phyloP scores from a whole-genome alignment of 92 coral and sea anemone species.

The Siderastrea siderea region DNA sequence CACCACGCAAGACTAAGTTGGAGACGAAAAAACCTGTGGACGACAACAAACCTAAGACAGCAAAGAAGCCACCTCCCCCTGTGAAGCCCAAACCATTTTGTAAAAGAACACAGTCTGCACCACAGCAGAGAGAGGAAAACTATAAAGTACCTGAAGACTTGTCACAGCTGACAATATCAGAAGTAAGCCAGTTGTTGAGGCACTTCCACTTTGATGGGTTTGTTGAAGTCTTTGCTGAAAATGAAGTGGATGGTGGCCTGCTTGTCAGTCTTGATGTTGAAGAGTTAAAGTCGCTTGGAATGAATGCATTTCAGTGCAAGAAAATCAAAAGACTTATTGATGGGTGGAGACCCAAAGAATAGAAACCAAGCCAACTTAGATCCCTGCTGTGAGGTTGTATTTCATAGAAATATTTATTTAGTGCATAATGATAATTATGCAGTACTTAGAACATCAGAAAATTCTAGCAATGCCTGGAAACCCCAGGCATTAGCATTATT shows the following conservation, averaged over 20 bases:
- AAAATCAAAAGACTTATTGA: slow-evolving; percentile 78
- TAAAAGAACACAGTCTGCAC: slow-evolving; percentile 13
- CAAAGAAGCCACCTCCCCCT: slow-evolving; percentile 50
- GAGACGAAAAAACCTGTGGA: background rate
- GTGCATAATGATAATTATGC: no score
- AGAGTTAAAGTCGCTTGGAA: slow-evolving; percentile 79
- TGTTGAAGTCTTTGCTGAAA: slow-evolving; percentile 71
- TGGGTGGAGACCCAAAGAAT: slow-evolving; percentile 95
- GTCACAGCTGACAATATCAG: slow-evolving; percentile 65
- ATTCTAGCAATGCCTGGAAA: no score
- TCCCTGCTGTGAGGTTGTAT: background rate
- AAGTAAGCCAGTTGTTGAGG: slow-evolving; percentile 84
- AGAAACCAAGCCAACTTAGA: background rate
- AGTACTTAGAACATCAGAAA: no score
- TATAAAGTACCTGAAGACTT: slow-evolving; percentile 45
- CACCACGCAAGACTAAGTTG: slow-evolving; percentile 29
- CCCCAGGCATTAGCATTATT: no score
- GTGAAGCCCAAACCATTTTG: slow-evolving; percentile 62
- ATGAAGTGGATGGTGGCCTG: slow-evolving; percentile 89
- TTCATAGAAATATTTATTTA: background rate
- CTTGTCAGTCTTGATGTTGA: slow-evolving; percentile 74
- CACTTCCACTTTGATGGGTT: slow-evolving; percentile 73
- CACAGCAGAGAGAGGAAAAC: background rate
- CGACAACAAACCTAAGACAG: background rate
- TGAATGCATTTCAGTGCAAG: slow-evolving; percentile 88